These are phyloP conservation scores for Scleropages formosus DNA, from an alignment of 2,797 vertebrate species.

Conservation along the genomic window DNA sequence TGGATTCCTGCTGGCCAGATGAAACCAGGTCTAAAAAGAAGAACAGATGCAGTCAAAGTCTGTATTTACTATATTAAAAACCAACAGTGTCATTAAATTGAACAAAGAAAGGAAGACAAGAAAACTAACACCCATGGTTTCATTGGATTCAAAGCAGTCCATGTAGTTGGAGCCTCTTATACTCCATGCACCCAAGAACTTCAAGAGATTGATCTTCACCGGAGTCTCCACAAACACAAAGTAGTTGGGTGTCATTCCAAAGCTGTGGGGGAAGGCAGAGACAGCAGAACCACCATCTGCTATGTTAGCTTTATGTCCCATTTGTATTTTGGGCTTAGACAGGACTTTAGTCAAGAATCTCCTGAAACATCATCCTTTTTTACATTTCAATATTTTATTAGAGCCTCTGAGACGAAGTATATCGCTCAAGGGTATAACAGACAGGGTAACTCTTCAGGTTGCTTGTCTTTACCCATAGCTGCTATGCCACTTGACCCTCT, in stretches of 20 bases:
- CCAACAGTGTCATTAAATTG: not conserved
- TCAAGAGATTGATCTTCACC: slow-evolving; percentile 91
- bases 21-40: slow-evolving; percentile 84
- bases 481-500: too few species aligned
- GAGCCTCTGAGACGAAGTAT: too few species aligned
- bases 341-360: too few species aligned
- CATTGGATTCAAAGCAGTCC: slow-evolving; percentile 92
- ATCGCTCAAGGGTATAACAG: too few species aligned
- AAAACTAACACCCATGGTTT: slow-evolving; percentile 83
- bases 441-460: too few species aligned
- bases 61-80: not conserved
- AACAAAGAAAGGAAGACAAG: not conserved
- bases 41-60: not conserved
- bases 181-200: slow-evolving; percentile 88
- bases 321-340: not conserved
- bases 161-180: slow-evolving; percentile 90
- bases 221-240: slow-evolving; percentile 93
- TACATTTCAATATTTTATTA: too few species aligned
- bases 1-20: slow-evolving; percentile 86
- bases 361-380: too few species aligned
- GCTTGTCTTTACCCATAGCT: too few species aligned
- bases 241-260: slow-evolving; percentile 85
- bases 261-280: slow-evolving; percentile 66
- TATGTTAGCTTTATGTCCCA: too few species aligned
- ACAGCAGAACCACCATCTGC: not conserved